Evolutionary conservation across 2,797 vertebrate genomes (phyloP), one percentile per base, ranked within the genome.

Genomic region (Muraenolepis orangiensis): DNA sequence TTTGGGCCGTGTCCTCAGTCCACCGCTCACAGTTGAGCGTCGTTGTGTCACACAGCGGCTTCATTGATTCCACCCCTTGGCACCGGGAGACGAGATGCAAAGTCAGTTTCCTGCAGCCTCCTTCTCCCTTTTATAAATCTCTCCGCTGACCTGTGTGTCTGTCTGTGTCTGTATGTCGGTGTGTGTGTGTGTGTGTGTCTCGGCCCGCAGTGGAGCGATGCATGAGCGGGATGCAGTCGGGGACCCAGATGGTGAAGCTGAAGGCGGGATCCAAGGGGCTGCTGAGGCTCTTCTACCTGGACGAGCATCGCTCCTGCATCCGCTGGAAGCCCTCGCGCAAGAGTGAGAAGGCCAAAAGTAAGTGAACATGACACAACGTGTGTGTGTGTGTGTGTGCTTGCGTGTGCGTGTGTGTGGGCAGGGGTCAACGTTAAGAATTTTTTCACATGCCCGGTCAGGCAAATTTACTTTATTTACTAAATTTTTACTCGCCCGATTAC

Each of bases 181-280:
- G 82, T 42, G 20, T 51, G 46, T 30, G 20, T 76, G 51, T 69
- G 36, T 76, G 40, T 79, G 80, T 72, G 82, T 42, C 28, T 20
- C 66, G 26, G 28, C 82, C 86, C 83, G 23, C 93, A 99, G 98
- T 99, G 92, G 98, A 99, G 94, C 94, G 98, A 97, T 99, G 98
- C 90, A 98, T 99, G 98, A 95, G 94, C 80, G 95, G 97, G 76
- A 99, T 99, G 98, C 98, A 99, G 91, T 98, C 98, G 23, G 98
- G 98, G 90, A 98, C 97, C 42, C 97, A 99, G 93, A 99, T 99
- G 98, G 95, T 99, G 85, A 99, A 99, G 87, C 91, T 99, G 88
- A 99, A 98, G 92, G 95, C 94, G 12, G 97, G 96, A 28, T 95
- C 94, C 86, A 99, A 98, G 90, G 97, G 96, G 11, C 93, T 99